These are phyloP conservation scores for Misgurnus mizolepis DNA, from an alignment of 2,113 vertebrate species.

Conservation along the genomic window DNA sequence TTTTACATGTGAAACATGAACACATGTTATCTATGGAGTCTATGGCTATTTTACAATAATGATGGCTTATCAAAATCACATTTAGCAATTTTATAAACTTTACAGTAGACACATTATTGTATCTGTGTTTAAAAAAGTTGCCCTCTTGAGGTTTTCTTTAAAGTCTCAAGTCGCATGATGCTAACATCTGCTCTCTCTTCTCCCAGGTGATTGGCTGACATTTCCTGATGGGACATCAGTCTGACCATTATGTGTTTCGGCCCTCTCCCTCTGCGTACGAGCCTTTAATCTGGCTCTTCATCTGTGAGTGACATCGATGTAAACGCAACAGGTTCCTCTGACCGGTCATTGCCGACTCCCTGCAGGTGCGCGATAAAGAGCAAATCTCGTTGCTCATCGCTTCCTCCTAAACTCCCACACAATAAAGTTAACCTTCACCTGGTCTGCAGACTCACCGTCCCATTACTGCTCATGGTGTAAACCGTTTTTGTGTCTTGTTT, in stretches of 20 bases:
- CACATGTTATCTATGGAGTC: too few species aligned
- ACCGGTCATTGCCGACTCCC: background rate
- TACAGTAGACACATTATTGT: too few species aligned
- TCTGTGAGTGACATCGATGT: constrained; percentile 45
- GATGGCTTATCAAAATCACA: too few species aligned
- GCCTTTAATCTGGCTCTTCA: constrained; percentile 36
- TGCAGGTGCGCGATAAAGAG: constrained; percentile 44
- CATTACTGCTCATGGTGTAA: background rate
- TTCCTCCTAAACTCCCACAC: constrained; percentile 16
- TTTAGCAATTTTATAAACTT: too few species aligned
- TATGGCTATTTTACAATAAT: too few species aligned
- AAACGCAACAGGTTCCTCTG: constrained; percentile 46
- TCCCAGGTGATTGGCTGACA: constrained; percentile 21
- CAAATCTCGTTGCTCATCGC: constrained; percentile 40
- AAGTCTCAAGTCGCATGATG: background rate
- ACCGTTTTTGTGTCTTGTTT: background rate
- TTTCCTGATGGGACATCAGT: constrained; percentile 22
- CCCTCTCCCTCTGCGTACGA: background rate
- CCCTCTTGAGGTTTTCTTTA: too few species aligned
- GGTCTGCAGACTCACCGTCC: background rate
- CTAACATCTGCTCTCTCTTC: background rate
- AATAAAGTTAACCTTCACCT: constrained; percentile 25
- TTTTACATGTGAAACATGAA: too few species aligned
- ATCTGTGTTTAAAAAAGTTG: too few species aligned
- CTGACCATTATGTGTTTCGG: constrained; percentile 1